Evolutionary conservation across 1,140 invertebrate species (phyloP).

Genomic region (Macrostomum lignano): DNA sequence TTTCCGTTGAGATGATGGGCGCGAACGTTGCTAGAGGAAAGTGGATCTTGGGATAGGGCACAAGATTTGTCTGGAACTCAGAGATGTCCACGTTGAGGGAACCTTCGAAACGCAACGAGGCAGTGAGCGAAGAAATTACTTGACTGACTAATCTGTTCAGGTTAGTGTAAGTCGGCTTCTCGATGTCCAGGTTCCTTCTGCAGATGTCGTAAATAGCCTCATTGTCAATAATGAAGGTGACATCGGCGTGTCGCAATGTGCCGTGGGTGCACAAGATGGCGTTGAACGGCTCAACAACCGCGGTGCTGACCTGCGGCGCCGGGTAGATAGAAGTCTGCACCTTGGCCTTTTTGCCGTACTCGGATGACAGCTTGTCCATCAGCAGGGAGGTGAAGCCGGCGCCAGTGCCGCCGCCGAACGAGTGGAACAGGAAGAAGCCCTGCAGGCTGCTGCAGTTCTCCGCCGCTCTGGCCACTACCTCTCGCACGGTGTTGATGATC

Average conservation of each 20-base stretch:
- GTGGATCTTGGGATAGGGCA: constrained; percentile 28
- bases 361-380: background rate
- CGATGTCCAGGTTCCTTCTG: constrained; percentile 34
- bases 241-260: constrained; percentile 12
- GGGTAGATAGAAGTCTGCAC: constrained; percentile 8
- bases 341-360: background rate
- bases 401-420: constrained; percentile 1
- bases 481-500: constrained; percentile 17
- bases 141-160: constrained; percentile 1
- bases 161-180: constrained; percentile 27
- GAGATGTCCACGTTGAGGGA: constrained; percentile 29
- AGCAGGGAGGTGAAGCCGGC: constrained; percentile 1
- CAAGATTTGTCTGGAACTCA: constrained; percentile 29
- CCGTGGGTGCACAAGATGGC: background rate
- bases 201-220: constrained; percentile 55
- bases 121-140: constrained; percentile 31
- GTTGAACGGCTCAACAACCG: constrained; percentile 30
- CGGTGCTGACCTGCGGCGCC: constrained; percentile 10
- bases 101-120: constrained; percentile 14
- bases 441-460: constrained; percentile 3
- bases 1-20: too few species aligned
- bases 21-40: constrained; percentile 26
- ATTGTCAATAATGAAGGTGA: constrained; percentile 38
- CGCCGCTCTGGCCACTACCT: constrained; percentile 9
- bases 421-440: background rate